Percentiles rank a stretch among this genome's conserved stretches.
Evolutionary conservation across 2,113 vertebrate genomes (phyloP).

Genomic region (Passer domesticus): DNA sequence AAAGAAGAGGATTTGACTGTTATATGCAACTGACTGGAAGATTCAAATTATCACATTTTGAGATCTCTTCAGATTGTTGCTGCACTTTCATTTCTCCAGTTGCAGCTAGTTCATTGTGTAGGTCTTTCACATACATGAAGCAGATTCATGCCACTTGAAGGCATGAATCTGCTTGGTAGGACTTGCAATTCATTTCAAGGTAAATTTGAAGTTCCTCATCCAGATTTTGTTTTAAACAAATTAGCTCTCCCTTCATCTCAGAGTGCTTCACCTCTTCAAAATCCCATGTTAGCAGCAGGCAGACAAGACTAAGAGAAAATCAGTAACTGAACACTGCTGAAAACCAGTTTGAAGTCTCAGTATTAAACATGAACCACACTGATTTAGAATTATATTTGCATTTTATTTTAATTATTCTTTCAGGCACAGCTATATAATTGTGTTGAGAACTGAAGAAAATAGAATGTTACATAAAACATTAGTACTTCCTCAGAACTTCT

Average conservation of each 20-base stretch:
- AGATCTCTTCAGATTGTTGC: not conserved
- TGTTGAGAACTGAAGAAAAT: not conserved
- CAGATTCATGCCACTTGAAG: not conserved
- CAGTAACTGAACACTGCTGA: not conserved
- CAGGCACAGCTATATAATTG: not conserved
- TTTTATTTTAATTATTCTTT: not conserved
- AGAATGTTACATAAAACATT: not conserved
- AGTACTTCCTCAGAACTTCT: not conserved
- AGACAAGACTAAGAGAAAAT: not conserved
- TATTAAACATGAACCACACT: not conserved
- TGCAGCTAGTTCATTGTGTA: not conserved
- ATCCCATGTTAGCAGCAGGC: not conserved
- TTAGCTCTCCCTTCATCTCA: not conserved
- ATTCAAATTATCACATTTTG: not conserved
- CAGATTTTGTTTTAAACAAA: not conserved
- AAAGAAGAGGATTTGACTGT: not conserved
- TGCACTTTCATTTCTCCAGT: not conserved
- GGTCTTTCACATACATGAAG: not conserved
- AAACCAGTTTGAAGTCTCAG: not conserved
- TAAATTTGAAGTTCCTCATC: not conserved
- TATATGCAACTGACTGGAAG: not conserved
- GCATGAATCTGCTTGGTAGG: no score
- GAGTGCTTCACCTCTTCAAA: not conserved
- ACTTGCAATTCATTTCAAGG: not conserved
- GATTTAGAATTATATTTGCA: not conserved